Base-by-base conservation (phyloP, 2,888 invertebrate species). In the Lysandra coridon region DNA sequence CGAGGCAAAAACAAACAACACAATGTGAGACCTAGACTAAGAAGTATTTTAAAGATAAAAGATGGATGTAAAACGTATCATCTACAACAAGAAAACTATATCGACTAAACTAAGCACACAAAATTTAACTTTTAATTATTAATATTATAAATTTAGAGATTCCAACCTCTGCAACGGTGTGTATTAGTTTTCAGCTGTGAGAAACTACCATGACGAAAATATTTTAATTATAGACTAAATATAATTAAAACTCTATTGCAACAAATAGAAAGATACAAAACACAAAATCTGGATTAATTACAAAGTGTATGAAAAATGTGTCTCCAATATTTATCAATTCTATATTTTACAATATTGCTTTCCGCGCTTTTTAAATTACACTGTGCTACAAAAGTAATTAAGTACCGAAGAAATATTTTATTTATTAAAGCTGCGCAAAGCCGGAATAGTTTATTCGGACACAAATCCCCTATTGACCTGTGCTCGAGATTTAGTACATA, bases 381-480 rank as follows among this genome's bases (percentile, higher is more conserved):
- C 69, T 5, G 69, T 69, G 14, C 69, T 69, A 69, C 14, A 69
- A 33, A 69, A 69, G 37, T 69, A 69, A 69, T 69, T 37, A 37
- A 37, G 69, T 5, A 69, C 69, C 14, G 37, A 69, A 37, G 33
- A 69, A 33, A 33, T 69, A 69, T 69, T 69, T 37, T 69, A 69
- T 69, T 69, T 69, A 37, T 69, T 69, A 33, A 69, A 69, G 33
- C 69, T 37, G 69, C 33, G 14, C 69, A 37, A 69, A 69, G 14
- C 69, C 33, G 37, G 69, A 23, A 64, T 30, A 64, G 30, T 69
- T 69, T 69, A 69, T 69, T 69, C 69, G 69, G 69, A 33, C 69
- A 37, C 69, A 37, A 69, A 69, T 69, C 69, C 33, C 69, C 69
- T 69, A 69, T 69, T 69, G 69, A 69, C 37, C 69, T 69, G 69